phyloP scores from a whole-genome alignment of 2,797 vertebrate genomes.

The Triplophysa yarkandensis region DNA sequence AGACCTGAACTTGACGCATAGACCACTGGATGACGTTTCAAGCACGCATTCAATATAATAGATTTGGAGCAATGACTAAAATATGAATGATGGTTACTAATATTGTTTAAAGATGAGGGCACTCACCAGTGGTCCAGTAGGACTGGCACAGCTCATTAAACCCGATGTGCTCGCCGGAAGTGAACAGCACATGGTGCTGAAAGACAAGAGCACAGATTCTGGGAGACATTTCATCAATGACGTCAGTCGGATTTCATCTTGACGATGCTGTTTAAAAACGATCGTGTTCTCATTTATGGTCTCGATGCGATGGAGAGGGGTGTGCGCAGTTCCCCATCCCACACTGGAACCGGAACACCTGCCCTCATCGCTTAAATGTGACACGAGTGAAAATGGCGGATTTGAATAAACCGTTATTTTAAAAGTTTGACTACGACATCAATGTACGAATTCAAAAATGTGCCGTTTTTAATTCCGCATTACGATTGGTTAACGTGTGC shows the following conservation, averaged over 20 bases:
- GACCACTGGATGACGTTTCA: too few relatives aligned
- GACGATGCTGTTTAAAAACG: conserved; percentile 17
- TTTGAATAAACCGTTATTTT: too few relatives aligned
- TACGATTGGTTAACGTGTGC: too few relatives aligned
- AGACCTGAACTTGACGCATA: neutral
- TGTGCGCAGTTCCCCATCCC: neutral
- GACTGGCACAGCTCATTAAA: neutral
- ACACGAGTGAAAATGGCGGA: too few relatives aligned
- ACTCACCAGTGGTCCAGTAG: conserved; percentile 20
- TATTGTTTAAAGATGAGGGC: too few relatives aligned
- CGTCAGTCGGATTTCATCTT: conserved; percentile 10
- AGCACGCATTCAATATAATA: neutral
- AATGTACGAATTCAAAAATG: too few relatives aligned
- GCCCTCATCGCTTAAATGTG: too few relatives aligned
- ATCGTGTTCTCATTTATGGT: neutral
- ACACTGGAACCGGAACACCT: neutral
- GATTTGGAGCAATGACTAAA: too few relatives aligned
- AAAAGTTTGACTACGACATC: too few relatives aligned
- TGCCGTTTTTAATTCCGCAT: too few relatives aligned
- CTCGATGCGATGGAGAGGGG: neutral
- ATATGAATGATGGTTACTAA: too few relatives aligned
- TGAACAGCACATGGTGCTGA: conserved; percentile 13
- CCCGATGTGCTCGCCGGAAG: neutral
- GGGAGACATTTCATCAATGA: conserved; percentile 6
- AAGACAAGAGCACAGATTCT: neutral